Base-by-base conservation (phyloP, 2,888 invertebrate species). In the Orchesella flavescens region DNA sequence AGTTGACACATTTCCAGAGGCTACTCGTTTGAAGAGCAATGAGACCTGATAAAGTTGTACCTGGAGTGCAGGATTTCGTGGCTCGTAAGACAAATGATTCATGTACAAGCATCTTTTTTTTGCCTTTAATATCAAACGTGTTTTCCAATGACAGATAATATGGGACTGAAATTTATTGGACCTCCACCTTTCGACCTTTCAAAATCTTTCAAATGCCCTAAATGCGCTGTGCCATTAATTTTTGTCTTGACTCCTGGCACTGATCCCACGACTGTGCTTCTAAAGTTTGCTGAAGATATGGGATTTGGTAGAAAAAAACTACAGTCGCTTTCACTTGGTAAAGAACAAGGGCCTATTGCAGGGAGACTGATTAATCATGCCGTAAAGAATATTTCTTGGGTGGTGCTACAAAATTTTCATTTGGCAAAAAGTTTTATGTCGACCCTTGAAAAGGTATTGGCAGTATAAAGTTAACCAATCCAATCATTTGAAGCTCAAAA, bases 381-480 rank as follows among this genome's bases (percentile, higher is more conserved):
- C 59, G 93, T 95, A 0, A 93, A 93, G 88, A 93, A 93, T 86
- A 98, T 98, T 0, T 94, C 94, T 66, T 98, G 98, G 98, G 96
- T 98, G 0, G 94, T 97, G 19, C 91, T 98, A 75, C 98, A 98
- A 91, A 98, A 98, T 91, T 98, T 98, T 89, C 98, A 98, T 90
- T 91, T 98, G 89, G 97, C 97, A 0, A 95, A 96, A 89, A 97
- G 97, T 89, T 98, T 97, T 93, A 97, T 98, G 97, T 94, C 95
- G 0, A 93, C 94, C 68, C 91, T 98, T 86, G 98, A 98, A 91
- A 95, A 94, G 92, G 95, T 95, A 90, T 89, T 44, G 44, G 12
- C 12, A 44, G 44, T 12, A 44, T 44, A 7, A 9, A 9, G 7
- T 9, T 44, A 44, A 44, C 7, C 44, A 44, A 44, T 44, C 44